phyloP scores from a whole-genome alignment of 2,888 invertebrate species.

The Aporophyla lueneburgensis region DNA sequence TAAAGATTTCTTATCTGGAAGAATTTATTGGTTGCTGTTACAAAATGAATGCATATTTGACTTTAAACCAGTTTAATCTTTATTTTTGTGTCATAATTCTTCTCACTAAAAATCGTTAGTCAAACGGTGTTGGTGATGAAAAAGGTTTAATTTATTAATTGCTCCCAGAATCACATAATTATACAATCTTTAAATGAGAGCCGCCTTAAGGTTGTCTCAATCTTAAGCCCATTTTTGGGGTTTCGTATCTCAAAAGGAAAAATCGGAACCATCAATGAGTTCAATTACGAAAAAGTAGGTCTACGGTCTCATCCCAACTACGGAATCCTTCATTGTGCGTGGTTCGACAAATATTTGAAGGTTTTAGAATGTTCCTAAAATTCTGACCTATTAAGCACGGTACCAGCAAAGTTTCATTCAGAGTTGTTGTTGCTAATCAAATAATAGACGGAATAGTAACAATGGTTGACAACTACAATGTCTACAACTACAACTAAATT shows the following conservation, averaged over 20 bases:
- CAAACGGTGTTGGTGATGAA: background rate
- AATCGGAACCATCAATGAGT: too few relatives aligned
- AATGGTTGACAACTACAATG: background rate
- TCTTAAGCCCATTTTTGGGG: background rate
- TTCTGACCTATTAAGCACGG: too few relatives aligned
- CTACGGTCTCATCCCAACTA: too few relatives aligned
- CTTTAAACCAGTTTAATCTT: conserved; percentile 12
- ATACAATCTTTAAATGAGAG: background rate
- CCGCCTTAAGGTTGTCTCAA: background rate
- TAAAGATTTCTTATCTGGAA: conserved; percentile 6
- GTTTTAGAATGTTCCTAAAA: too few relatives aligned
- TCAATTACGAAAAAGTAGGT: too few relatives aligned
- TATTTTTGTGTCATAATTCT: conserved; percentile 2
- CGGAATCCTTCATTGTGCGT: too few relatives aligned
- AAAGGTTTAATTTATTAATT: background rate
- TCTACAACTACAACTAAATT: too few relatives aligned
- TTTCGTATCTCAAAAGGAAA: too few relatives aligned
- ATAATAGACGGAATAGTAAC: background rate
- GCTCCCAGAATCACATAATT: background rate
- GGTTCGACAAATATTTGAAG: too few relatives aligned
- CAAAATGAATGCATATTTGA: background rate
- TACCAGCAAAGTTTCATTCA: background rate
- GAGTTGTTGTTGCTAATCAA: background rate
- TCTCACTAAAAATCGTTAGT: background rate
- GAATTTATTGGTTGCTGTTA: background rate